Conservation (phyloP, 1,140 invertebrate species). For the Aplysia californica region DNA sequence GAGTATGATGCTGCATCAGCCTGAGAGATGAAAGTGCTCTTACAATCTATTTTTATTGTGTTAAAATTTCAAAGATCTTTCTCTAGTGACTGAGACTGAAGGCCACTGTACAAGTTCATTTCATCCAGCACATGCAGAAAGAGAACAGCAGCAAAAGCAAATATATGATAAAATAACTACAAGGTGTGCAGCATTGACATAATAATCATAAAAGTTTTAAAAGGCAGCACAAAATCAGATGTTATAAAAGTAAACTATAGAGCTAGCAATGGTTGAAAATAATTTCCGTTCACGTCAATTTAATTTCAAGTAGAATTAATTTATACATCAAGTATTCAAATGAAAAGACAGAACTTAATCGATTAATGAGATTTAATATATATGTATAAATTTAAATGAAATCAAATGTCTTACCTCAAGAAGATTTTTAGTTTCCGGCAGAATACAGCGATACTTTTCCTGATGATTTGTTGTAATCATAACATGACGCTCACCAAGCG, state of each 20-base stretch:
- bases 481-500: conserved; percentile 46
- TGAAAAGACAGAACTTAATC: too few species aligned
- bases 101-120: too few species aligned
- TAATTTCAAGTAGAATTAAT: background rate
- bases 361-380: conserved; percentile 3
- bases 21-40: conserved; percentile 42
- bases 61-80: background rate
- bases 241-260: background rate
- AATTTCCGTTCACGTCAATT: background rate
- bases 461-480: conserved; percentile 69
- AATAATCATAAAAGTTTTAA: conserved; percentile 14
- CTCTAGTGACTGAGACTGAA: background rate
- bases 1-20: conserved; percentile 45
- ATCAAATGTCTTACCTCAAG: background rate
- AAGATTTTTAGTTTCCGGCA: conserved; percentile 73
- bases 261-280: conserved; percentile 9
- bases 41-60: too few species aligned
- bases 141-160: background rate
- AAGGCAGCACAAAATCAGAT: too few species aligned
- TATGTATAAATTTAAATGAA: conserved; percentile 2
- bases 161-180: background rate
- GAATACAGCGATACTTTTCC: conserved; percentile 75
- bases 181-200: background rate
- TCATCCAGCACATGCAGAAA: too few species aligned
- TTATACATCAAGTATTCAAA: conserved; percentile 21